Base-by-base conservation (phyloP, 2,797 vertebrate genomes). In the Neomorphus geoffroyi region DNA sequence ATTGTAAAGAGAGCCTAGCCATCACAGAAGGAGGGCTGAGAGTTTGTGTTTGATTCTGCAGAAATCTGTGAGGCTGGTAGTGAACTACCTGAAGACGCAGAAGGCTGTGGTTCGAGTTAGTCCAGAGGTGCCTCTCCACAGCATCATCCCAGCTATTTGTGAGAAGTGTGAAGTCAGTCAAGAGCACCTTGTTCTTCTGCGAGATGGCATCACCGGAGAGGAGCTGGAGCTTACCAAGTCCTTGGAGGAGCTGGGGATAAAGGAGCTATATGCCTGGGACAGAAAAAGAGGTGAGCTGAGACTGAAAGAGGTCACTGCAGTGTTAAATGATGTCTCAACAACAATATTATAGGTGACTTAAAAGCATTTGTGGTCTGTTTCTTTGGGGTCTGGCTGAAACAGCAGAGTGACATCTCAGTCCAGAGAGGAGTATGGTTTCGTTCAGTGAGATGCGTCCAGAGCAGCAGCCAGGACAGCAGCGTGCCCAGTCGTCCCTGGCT, bases 81-180 rank as follows among this genome's bases (percentile, higher is more conserved):
- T 99, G 96, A 99, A 99, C 97, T 99, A 98, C 97, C 98, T 99
- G 93, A 97, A 98, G 83, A 99, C 98, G 2, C 99, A 99, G 96
- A 99, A 99, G 96, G 97, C 99, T 2, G 98, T 99, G 75, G 97
- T 99, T 75, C 98, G 99, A 48, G 99, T 99, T 91, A 99, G 98
- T 97, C 99, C 99, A 0, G 97, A 98, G 45, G 97, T 98, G 35
- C 98, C 99, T 1, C 98, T 99, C 53, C 97, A 96, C 64, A 98
- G 27, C 87, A 98, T 99, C 94, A 97, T 99, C 71, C 98, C 99
- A 1, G 95, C 97, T 95, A 99, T 99, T 96, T 99, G 99, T 91
- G 99, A 99, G 50, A 99, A 99, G 97, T 99, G 99, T 72, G 99
- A 99, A 80, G 99, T 99, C 75, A 98, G 98, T 89, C 98, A 98